Conservation (phyloP, 2,797 vertebrate genomes). For the Sebastes vulpes region DNA sequence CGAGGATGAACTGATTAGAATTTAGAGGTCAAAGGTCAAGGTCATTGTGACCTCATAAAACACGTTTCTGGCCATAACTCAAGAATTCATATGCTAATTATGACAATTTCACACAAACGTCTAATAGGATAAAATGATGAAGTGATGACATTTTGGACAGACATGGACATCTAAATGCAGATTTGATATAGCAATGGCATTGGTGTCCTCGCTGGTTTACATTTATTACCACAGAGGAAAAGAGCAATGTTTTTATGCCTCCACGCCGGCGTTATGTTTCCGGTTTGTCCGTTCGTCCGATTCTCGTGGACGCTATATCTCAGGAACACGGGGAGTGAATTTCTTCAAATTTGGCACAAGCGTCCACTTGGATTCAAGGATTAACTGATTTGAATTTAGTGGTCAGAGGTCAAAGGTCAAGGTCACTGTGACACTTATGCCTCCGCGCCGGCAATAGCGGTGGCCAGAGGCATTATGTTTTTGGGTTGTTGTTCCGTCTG, state of each 20-base stretch:
- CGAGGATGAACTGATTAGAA: no score
- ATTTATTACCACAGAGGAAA: constrained; percentile 75
- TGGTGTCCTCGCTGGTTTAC: constrained; percentile 50
- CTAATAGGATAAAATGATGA: no score
- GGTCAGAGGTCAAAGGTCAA: no score
- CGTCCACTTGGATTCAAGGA: no score
- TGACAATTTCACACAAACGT: no score
- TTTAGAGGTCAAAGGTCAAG: no score
- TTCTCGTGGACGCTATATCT: neutral
- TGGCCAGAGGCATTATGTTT: no score
- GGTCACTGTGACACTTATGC: neutral
- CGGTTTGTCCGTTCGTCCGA: neutral
- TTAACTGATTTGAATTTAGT: no score
- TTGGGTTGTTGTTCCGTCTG: no score
- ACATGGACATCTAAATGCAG: constrained; percentile 84
- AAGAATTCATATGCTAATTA: neutral
- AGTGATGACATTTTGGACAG: constrained; percentile 76
- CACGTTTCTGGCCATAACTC: neutral
- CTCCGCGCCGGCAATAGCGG: fast-evolving
- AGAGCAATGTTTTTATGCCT: constrained; percentile 23
- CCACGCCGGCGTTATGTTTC: neutral
- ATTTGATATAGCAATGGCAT: constrained; percentile 72
- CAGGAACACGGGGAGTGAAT: neutral
- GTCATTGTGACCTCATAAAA: neutral
- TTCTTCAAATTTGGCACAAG: no score